Conservation (phyloP, 2,113 vertebrate genomes). For the Antidorcas marsupialis region DNA sequence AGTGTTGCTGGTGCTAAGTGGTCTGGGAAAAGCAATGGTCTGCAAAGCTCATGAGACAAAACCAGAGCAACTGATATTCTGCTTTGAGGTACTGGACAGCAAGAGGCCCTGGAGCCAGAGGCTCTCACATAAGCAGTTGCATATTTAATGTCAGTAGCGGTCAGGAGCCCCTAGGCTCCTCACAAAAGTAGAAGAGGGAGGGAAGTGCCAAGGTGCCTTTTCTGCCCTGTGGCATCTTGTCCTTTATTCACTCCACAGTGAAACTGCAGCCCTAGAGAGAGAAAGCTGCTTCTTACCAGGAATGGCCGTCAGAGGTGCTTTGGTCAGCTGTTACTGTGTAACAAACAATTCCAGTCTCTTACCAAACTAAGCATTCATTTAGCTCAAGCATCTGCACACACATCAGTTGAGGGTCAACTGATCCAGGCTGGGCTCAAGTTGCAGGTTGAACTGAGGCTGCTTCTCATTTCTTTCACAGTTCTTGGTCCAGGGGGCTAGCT, state of each 20-base stretch:
- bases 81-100: neutral
- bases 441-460: neutral
- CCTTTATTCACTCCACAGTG: neutral
- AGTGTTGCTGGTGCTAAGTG: neutral
- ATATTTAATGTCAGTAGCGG: neutral
- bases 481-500: neutral
- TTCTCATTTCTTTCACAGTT: neutral
- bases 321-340: neutral
- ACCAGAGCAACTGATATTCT: neutral
- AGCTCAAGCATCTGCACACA: neutral
- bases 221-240: neutral
- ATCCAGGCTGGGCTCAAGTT: neutral
- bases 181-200: neutral
- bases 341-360: neutral
- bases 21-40: neutral
- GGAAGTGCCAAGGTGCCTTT: neutral
- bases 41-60: neutral
- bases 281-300: neutral
- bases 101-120: neutral
- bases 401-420: neutral
- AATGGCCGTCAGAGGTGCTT: neutral
- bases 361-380: neutral
- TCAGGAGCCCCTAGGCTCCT: neutral
- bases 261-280: neutral
- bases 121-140: neutral